Conservation (phyloP, 1,140 invertebrate species). For the Brachionus koreanus region DNA sequence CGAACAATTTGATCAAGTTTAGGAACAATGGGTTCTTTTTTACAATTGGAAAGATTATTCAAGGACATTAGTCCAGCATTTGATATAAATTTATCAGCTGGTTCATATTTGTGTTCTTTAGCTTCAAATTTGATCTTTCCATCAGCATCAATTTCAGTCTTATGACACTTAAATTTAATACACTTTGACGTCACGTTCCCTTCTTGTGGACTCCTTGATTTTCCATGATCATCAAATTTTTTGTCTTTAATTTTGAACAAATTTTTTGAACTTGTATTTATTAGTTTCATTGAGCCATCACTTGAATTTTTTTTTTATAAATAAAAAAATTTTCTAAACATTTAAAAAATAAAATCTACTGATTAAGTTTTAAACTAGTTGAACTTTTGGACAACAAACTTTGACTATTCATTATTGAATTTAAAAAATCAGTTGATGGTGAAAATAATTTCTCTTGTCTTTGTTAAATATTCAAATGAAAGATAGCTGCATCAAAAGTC, state of each 20-base stretch:
- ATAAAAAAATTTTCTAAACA: neutral
- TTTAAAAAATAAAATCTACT: neutral
- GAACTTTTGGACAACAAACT: neutral
- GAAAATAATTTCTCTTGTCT: neutral
- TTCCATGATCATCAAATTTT: too few relatives aligned
- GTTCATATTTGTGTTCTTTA: too few relatives aligned
- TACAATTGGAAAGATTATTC: neutral
- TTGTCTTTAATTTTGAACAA: too few relatives aligned
- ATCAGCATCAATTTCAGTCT: too few relatives aligned
- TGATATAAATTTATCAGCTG: too few relatives aligned
- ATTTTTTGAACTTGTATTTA: neutral
- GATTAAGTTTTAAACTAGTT: neutral
- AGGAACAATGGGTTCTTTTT: neutral
- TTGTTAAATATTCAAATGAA: neutral
- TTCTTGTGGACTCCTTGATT: too few relatives aligned
- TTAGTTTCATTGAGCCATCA: neutral
- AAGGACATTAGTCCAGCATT: neutral
- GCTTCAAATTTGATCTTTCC: too few relatives aligned
- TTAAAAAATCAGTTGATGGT: neutral
- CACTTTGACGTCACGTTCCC: too few relatives aligned
- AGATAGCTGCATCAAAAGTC: neutral
- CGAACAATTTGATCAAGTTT: neutral
- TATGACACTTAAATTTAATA: too few relatives aligned
- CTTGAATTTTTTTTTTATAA: neutral
- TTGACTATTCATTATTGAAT: slow-evolving; percentile 24